Evolutionary conservation across 1,140 invertebrate genomes (phyloP), one percentile per base, ranked within the genome.

Genomic region (Pogonus chalceus): DNA sequence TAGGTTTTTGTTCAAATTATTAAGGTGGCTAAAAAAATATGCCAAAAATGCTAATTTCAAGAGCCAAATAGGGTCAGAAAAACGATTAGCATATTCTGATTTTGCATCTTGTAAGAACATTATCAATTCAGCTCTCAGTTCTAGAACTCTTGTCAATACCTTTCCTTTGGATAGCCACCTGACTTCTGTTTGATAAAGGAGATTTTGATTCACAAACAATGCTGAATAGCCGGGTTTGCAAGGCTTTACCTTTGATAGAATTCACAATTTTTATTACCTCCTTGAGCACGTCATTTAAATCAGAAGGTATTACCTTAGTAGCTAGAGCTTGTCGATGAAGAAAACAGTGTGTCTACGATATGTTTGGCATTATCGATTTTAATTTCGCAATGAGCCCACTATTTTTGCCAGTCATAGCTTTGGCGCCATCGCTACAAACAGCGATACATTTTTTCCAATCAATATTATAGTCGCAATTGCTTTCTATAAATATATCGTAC

Each of bases 401-500:
- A 49, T 62, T 61, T 51, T 49, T 56, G 47, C 66, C 61, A 48
- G 62, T 61, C 63, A 69, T 69, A 20, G 66, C 61, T 64, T 64
- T 65, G 49, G 65, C 63, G 52, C 62, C 64, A 52, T 69, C 68
- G 53, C 62, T 69, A 51, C 65, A 68, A 63, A 65, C 62, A 57
- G 61, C 61, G 46, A 61, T 60, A 48, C 57, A 53, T 59, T 63
- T 56, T 46, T n/a, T 52, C 59, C 58, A 62, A 58, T 58, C 54
- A 37, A 64, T 55, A 55, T 59, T 24, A 14, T 53, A 35, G 20
- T 61, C 50, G 39, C 48, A 23, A 14, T 50, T 63, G 31, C 20
- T 39, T 55, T 61, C 59, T 48, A 62, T 23, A 49, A 64, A 54
- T 52, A 62, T 61, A 39, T 62, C 31, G 37, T 56, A 54, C 39